phyloP scores from a whole-genome alignment of 2,888 invertebrate genomes.

The Heliconius sara region DNA sequence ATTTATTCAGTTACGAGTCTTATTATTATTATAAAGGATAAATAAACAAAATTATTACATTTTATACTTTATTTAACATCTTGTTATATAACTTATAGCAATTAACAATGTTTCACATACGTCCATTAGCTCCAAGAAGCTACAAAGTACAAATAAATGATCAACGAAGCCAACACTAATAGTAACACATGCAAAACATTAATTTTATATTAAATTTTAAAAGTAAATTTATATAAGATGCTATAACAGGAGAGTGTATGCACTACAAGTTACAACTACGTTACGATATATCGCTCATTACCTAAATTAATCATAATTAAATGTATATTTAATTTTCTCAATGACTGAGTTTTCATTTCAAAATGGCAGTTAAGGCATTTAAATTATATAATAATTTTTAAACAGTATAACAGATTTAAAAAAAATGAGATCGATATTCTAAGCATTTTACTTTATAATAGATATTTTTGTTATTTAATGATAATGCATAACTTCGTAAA shows the following conservation, averaged over 20 bases:
- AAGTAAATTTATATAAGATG: slow-evolving; percentile 8
- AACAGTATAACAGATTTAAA: too few relatives aligned
- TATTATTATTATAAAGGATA: neutral
- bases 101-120: slow-evolving; percentile 66
- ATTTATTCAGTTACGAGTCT: neutral
- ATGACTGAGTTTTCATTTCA: neutral
- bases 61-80: slow-evolving; percentile 80
- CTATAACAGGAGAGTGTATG: neutral
- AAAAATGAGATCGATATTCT: too few relatives aligned
- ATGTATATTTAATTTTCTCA: neutral
- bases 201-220: slow-evolving; percentile 8
- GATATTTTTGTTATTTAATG: too few relatives aligned
- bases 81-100: slow-evolving; percentile 76
- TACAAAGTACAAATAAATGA: slow-evolving; percentile 40
- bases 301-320: neutral
- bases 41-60: slow-evolving; percentile 38
- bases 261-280: neutral
- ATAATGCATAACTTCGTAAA: too few relatives aligned
- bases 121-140: slow-evolving; percentile 52
- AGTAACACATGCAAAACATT: slow-evolving; percentile 27
- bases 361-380: too few relatives aligned
- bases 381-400: too few relatives aligned
- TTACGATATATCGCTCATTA: neutral
- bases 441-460: too few relatives aligned
- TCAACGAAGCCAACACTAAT: slow-evolving; percentile 28